Evolutionary conservation across 2,797 vertebrate genomes (phyloP).

Genomic region (Gobio occitaniae): DNA sequence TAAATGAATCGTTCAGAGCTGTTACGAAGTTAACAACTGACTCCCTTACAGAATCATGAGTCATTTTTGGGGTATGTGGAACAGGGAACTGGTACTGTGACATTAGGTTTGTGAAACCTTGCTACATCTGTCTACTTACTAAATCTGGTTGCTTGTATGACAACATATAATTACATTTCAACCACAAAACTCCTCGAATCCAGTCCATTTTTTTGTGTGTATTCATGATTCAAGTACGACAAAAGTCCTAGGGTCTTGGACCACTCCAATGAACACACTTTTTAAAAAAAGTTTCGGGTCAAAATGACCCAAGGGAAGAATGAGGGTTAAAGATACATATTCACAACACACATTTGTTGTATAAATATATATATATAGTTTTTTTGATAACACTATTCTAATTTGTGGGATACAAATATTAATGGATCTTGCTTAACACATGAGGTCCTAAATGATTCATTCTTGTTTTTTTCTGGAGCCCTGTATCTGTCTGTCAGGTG

Average conservation of each 20-base stretch:
- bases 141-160: background rate
- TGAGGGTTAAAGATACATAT: background rate
- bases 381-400: background rate
- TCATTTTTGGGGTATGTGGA: background rate
- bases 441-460: background rate
- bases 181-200: too few species aligned
- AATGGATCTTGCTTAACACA: background rate
- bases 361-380: too few species aligned
- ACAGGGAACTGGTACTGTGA: background rate
- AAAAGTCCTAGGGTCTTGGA: too few species aligned
- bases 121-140: background rate
- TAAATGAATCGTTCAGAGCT: background rate
- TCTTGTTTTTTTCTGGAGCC: background rate
- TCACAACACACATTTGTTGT: background rate
- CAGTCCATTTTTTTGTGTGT: too few species aligned
- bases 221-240: too few species aligned
- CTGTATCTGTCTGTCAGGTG: background rate
- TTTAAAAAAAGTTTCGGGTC: too few species aligned
- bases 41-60: background rate
- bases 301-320: too few species aligned
- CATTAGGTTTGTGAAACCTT: background rate
- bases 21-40: background rate
- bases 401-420: background rate
- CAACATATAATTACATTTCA: background rate
- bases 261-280: too few species aligned